A percentile compares a stretch with the other conserved stretches of the same genome.
These are phyloP conservation scores for Fregetta grallaria DNA, from an alignment of 2,113 vertebrate genomes.

Conservation along the genomic window DNA sequence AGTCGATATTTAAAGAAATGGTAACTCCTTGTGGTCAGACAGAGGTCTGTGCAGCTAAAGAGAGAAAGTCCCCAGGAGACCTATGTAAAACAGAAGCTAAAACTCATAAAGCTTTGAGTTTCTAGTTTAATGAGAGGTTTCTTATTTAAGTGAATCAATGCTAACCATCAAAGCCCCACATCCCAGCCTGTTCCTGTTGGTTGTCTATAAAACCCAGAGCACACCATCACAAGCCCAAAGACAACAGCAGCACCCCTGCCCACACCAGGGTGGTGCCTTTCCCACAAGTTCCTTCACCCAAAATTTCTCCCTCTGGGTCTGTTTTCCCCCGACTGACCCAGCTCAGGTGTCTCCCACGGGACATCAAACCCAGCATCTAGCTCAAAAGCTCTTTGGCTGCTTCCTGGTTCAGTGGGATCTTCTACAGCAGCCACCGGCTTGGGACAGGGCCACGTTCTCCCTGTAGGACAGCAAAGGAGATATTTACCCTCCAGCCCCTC, in stretches of 20 bases:
- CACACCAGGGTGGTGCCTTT: fast-evolving
- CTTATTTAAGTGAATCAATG: background rate
- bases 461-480: background rate
- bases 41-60: background rate
- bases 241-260: background rate
- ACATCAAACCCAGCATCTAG: background rate
- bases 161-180: background rate
- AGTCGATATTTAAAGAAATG: background rate
- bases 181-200: background rate
- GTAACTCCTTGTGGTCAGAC: background rate
- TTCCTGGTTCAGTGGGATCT: background rate
- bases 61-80: background rate
- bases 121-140: background rate
- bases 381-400: background rate
- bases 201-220: background rate
- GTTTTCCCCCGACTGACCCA: fast-evolving
- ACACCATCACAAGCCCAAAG: background rate
- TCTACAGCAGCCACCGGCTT: background rate
- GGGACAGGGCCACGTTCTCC: background rate
- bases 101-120: background rate
- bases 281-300: background rate
- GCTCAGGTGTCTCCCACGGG: background rate
- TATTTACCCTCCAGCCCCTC: background rate
- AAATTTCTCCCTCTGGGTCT: background rate
- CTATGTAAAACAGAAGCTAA: background rate